Evolutionary conservation across 1,140 invertebrate species (phyloP), one percentile per base, ranked within the genome.

Genomic region (Asbolus verrucosus): DNA sequence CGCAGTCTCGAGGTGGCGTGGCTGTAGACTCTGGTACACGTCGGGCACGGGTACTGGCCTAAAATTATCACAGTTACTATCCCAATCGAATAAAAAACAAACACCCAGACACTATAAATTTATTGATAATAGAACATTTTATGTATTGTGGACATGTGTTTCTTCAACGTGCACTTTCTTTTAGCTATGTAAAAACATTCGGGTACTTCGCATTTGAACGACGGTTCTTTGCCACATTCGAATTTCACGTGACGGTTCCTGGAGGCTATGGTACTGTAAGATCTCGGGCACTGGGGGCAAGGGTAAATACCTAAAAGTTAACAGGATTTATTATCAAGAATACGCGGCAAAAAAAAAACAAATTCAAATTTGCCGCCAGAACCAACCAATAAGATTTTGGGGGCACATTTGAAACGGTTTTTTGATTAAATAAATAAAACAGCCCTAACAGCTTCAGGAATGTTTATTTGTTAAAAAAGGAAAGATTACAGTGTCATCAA

Each of bases 181-280:
- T 54, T 54, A 1, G 36, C 18, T n/a, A 62, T 9, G 18, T 36
- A 62, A 36, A 0, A 6, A 36, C 59, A 39, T 9, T 31, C 11
- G 27, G 41, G 46, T 8, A 11, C 62, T 19, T 67, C 31, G 54
- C 76, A 76, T 27, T 39, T 61, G 71, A 82, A 85, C 66, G 80
- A 27, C 4, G 46, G 46, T 6, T 13, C 11, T 54, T 54, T 54
- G 11, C 46, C 46, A 54, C 46, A 54, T 15, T 54, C 46, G 21
- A 54, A 54, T 8, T 54, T 54, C 4, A 54, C 21, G 21, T 54
- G 46, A 9, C 46, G 46, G 21, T 54, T 54, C 11, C 46, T 38
- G 13, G 72, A 60, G 15, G 62, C 70, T 19, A 71, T 72, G 8
- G 70, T 71, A 9, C 46, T 54, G 46, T 76, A 77, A 8, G n/a